These are phyloP conservation scores for Labeo calbasu DNA, from an alignment of 2,797 vertebrate genomes.

Conservation along the genomic window DNA sequence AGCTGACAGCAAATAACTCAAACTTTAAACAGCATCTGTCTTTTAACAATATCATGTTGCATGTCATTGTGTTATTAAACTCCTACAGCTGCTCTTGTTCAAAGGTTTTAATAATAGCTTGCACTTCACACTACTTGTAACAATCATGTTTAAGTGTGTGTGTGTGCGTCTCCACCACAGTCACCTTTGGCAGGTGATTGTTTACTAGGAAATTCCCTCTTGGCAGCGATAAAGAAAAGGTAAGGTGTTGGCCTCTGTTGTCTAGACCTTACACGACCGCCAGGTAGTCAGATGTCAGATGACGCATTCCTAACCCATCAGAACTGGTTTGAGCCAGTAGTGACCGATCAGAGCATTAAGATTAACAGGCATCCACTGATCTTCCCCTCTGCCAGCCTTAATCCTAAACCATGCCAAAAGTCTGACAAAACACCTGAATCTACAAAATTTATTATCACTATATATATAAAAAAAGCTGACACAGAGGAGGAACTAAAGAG, in stretches of 20 bases:
- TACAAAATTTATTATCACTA: not conserved
- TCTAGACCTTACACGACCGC: slow-evolving; percentile 56
- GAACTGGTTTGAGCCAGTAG: slow-evolving; percentile 76
- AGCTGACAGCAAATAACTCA: slow-evolving; percentile 37
- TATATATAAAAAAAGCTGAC: not conserved
- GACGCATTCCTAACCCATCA: slow-evolving; percentile 60
- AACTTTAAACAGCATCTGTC: slow-evolving; percentile 7
- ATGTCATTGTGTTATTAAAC: slow-evolving; percentile 25
- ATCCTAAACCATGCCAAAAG: slow-evolving; percentile 55
- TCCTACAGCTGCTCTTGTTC: slow-evolving; percentile 1
- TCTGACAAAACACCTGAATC: slow-evolving; percentile 25
- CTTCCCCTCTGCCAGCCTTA: slow-evolving; percentile 59
- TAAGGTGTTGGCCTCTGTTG: not conserved
- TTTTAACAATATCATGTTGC: not conserved
- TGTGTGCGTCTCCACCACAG: not conserved
- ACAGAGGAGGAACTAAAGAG: not conserved
- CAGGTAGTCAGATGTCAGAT: slow-evolving; percentile 66
- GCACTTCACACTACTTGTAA: not conserved
- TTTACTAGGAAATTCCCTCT: slow-evolving; percentile 60
- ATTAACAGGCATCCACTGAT: slow-evolving; percentile 70
- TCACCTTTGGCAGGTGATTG: slow-evolving; percentile 13
- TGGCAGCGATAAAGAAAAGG: slow-evolving; percentile 14
- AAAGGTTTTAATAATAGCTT: slow-evolving; percentile 27
- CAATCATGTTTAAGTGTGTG: not conserved
- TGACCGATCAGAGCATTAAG: slow-evolving; percentile 67